Conservation (phyloP, 2,797 vertebrate species). For the Martes flavigula region DNA sequence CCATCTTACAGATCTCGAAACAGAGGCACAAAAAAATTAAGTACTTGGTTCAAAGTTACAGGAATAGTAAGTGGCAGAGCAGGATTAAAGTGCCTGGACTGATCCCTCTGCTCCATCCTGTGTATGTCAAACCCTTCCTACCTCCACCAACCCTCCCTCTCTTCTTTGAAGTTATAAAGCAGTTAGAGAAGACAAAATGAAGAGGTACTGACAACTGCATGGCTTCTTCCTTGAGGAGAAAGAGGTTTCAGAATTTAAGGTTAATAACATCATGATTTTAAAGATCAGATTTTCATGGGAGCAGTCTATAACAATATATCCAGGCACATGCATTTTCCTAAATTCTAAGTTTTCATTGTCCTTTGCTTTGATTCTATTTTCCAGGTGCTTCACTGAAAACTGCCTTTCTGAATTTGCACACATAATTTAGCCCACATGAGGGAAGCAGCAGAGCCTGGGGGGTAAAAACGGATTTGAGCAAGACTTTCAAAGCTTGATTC, state of each 20-base stretch:
- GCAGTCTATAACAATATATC: neutral
- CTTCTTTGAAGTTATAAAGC: neutral
- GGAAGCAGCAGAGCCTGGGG: neutral
- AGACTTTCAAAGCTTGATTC: neutral
- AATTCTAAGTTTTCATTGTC: neutral
- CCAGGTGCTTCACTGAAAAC: neutral
- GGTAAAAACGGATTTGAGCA: neutral
- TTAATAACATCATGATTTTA: conserved; percentile 1
- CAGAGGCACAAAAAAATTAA: neutral
- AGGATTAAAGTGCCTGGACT: neutral
- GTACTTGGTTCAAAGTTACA: neutral
- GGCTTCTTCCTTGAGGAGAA: neutral
- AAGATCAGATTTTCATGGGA: conserved; percentile 15
- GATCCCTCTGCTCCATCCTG: neutral
- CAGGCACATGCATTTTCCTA: neutral
- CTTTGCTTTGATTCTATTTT: conserved; percentile 53
- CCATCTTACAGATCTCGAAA: neutral
- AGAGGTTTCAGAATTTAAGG: conserved; percentile 16
- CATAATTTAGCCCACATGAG: neutral
- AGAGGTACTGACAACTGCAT: neutral
- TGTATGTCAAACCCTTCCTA: neutral
- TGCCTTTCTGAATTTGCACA: neutral
- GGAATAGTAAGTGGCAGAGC: neutral
- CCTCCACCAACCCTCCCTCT: neutral
- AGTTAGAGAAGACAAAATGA: conserved; percentile 8